These are phyloP conservation scores for Laticauda laticaudata DNA, from an alignment of 2,113 vertebrate species.

Conservation along the genomic window DNA sequence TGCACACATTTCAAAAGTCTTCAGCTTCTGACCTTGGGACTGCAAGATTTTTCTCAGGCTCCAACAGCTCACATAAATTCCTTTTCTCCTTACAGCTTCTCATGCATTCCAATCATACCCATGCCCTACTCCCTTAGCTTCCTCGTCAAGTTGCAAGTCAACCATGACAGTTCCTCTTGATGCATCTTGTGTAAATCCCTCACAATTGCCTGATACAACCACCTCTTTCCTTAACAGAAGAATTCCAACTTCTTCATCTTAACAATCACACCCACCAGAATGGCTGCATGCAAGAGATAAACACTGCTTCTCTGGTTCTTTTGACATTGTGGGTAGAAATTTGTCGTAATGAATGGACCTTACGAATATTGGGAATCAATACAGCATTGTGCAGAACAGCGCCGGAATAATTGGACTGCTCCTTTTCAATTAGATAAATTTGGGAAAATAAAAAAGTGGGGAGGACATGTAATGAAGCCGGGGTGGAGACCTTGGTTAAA, in stretches of 20 bases:
- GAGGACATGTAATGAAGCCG: conserved; percentile 36
- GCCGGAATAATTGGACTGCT: conserved; percentile 39
- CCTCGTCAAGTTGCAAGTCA: too few species aligned
- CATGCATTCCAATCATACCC: too few species aligned
- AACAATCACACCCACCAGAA: not conserved
- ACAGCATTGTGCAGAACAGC: conserved; percentile 17
- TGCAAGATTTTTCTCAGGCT: too few species aligned
- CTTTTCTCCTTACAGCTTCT: too few species aligned
- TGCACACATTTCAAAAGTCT: too few species aligned
- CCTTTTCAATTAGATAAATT: conserved; percentile 47
- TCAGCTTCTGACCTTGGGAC: too few species aligned
- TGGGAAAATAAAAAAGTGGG: conserved; percentile 36
- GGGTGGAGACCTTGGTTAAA: conserved; percentile 13
- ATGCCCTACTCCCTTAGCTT: too few species aligned
- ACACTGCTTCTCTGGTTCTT: conserved; percentile 13
- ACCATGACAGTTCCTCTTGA: not conserved
- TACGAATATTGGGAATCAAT: conserved; percentile 46
- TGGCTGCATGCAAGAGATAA: not conserved
- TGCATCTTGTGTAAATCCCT: not conserved
- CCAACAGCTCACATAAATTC: too few species aligned
- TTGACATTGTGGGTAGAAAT: conserved; percentile 21
- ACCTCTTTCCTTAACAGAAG: not conserved
- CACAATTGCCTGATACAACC: not conserved
- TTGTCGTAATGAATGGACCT: conserved; percentile 35
- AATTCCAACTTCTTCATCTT: not conserved